Conservation (phyloP, 2,113 vertebrate genomes). For the Ammodytes marinus region DNA sequence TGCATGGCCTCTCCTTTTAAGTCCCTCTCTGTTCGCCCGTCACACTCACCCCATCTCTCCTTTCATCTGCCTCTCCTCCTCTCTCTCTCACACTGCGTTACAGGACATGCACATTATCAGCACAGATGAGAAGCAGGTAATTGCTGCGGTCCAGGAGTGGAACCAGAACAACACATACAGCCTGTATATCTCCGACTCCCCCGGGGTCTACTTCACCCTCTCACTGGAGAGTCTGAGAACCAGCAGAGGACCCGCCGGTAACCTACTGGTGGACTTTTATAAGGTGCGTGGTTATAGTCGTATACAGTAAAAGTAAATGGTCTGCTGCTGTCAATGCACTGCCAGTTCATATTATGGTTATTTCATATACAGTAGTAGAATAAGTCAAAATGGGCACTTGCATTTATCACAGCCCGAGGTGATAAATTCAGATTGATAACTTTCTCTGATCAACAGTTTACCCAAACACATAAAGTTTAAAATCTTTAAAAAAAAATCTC, state of each 20-base stretch:
- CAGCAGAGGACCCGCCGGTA: slow-evolving; percentile 91
- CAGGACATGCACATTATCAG: slow-evolving; percentile 99
- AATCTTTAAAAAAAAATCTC: neutral
- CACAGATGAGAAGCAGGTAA: slow-evolving; percentile 95
- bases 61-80: neutral
- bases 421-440: neutral
- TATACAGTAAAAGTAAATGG: slow-evolving; percentile 22
- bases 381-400: too few relatives aligned
- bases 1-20: slow-evolving; percentile 4
- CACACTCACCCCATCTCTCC: slow-evolving; percentile 14
- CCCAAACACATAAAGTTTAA: neutral
- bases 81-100: slow-evolving; percentile 11
- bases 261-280: slow-evolving; percentile 95
- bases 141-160: slow-evolving; percentile 97
- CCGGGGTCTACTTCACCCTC: slow-evolving; percentile 93
- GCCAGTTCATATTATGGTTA: neutral
- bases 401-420: neutral
- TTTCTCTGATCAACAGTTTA: neutral
- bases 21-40: slow-evolving; percentile 14
- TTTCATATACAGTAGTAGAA: neutral
- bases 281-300: slow-evolving; percentile 86
- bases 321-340: slow-evolving; percentile 28
- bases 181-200: slow-evolving; percentile 94
- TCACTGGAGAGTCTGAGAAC: slow-evolving; percentile 95
- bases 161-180: slow-evolving; percentile 98